Evolutionary conservation across 1,140 invertebrate genomes (phyloP).

Genomic region (Calephelis nemesis): DNA sequence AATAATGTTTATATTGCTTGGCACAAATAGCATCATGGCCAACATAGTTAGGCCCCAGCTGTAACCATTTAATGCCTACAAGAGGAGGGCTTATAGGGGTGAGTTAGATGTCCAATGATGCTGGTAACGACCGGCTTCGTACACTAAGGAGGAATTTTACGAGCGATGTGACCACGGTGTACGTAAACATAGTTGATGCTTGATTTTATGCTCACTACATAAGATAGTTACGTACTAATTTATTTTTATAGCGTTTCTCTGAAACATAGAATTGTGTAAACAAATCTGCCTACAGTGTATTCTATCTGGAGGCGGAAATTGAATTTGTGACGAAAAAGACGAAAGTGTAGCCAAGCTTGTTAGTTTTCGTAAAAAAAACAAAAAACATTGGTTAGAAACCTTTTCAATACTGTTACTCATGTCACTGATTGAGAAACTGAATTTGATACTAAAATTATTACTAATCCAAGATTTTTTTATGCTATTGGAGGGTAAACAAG

Average conservation of each 20-base stretch:
- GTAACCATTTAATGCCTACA: not conserved
- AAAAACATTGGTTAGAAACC: no score
- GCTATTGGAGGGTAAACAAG: no score
- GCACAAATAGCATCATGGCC: not conserved
- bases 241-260: conserved; percentile 13
- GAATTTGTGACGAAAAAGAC: not conserved
- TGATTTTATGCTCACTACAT: conserved; percentile 10
- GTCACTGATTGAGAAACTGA: no score
- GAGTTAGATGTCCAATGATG: conserved; percentile 9
- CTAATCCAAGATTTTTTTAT: no score
- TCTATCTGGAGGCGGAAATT: not conserved
- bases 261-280: conserved; percentile 11
- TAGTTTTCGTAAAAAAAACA: no score
- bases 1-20: not conserved
- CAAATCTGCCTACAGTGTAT: conserved; percentile 2
- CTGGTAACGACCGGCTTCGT: conserved; percentile 4
- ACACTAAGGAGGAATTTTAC: conserved; percentile 13
- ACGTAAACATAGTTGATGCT: conserved; percentile 16
- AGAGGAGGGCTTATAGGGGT: not conserved
- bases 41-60: not conserved
- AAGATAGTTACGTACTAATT: conserved; percentile 9
- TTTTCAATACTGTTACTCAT: no score
- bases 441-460: no score
- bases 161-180: not conserved
- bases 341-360: no score